Base-by-base conservation (phyloP, 2,797 vertebrate species). In the Artibeus lituratus region DNA sequence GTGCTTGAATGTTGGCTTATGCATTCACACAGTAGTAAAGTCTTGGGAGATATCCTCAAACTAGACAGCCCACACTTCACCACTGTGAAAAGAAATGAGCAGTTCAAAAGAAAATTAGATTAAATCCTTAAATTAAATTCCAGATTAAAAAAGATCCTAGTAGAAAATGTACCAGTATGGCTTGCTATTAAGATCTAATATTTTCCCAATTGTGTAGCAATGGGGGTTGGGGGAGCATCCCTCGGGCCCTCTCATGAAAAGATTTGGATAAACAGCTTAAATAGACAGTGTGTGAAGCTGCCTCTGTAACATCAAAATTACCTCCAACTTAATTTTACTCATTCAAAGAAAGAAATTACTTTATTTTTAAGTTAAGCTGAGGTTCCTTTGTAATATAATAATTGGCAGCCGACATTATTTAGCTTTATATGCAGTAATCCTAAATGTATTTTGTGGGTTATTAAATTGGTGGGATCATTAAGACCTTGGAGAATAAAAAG, bases 91-190 rank as follows among this genome's bases (percentile, higher is more conserved):
- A 77, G 62, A 94, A 94, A 97, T 78, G 37, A 97, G 87, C 83
- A 88, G 94, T 88, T 94, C 47, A 90, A 80, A 35, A 73, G 88
- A 72, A 97, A 96, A 97, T 96, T 94, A 96, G 69, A 97, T 97
- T 97, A 95, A 93, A 94, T 90, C 62, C 82, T 96, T 89, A 95
- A 96, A 97, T 96, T 97, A 97, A 94, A 96, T 95, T 94, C 78
- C 57, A 96, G 47, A 73, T 95, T 5, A 24, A 87, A 95, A 94
- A 87, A 97, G 83, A 87, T 72, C 47, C 47, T 88, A 69, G 70
- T 70, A 92, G 95, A 92, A 96, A 97, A 91, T 84, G 44, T 72
- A 72, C 37, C 24, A 42, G 26, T 81, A 42, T 95, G 91, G 26
- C 37, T 96, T 93, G 74, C 92, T 96, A 84, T 92, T 96, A 94